Evolutionary conservation across 2,113 vertebrate genomes (phyloP).

Genomic region (Brachionichthys hirsutus): DNA sequence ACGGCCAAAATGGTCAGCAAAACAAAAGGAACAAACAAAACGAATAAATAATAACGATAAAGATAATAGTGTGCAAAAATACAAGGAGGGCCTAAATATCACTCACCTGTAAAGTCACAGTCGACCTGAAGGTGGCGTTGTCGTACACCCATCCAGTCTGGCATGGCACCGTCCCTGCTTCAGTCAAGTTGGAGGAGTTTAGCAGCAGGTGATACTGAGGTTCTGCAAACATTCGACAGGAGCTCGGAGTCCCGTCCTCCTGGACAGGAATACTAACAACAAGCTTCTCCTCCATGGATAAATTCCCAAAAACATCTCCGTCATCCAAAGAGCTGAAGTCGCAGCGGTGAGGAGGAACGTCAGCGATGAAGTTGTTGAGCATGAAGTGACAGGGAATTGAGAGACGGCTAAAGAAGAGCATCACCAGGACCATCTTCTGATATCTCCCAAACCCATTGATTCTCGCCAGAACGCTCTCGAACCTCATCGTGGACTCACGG

Average conservation of each 20-base stretch:
- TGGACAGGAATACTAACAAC: slow-evolving; percentile 76
- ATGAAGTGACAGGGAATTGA: slow-evolving; percentile 85
- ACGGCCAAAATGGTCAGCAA: no score
- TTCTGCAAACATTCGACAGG: slow-evolving; percentile 81
- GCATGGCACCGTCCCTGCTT: slow-evolving; percentile 67
- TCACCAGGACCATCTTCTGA: slow-evolving; percentile 76
- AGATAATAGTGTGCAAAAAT: no score
- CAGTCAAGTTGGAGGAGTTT: slow-evolving; percentile 68
- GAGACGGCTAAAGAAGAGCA: slow-evolving; percentile 73
- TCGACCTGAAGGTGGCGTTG: slow-evolving; percentile 81
- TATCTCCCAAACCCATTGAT: slow-evolving; percentile 84
- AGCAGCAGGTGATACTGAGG: slow-evolving; percentile 79
- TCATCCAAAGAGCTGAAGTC: slow-evolving; percentile 70
- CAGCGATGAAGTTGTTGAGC: slow-evolving; percentile 82
- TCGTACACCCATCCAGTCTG: slow-evolving; percentile 86
- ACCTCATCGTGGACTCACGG: slow-evolving; percentile 48
- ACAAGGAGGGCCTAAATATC: no score
- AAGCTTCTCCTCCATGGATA: slow-evolving; percentile 74
- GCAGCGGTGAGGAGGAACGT: slow-evolving; percentile 81
- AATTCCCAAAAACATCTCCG: slow-evolving; percentile 68
- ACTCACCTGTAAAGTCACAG: slow-evolving; percentile 84
- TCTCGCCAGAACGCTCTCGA: slow-evolving; percentile 82
- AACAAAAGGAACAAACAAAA: no score
- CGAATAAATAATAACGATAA: no score
- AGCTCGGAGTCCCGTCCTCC: slow-evolving; percentile 75